phyloP scores from a whole-genome alignment of 1,140 invertebrate genomes.

The Zaprionus nigranus region DNA sequence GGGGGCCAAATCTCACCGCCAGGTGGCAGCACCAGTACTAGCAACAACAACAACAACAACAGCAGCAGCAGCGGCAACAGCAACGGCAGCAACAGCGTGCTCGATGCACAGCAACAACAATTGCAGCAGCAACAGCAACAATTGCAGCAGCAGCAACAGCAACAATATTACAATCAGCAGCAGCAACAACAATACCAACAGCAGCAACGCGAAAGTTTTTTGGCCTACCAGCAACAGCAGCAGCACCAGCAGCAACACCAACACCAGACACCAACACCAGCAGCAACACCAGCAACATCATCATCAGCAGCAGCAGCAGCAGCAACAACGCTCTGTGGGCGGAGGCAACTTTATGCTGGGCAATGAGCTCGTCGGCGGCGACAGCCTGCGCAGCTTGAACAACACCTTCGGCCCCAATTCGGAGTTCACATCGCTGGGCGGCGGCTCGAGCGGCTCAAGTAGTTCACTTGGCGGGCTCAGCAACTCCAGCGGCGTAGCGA shows the following conservation, averaged over 20 bases:
- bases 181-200: slow-evolving; percentile 72
- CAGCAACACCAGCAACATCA: slow-evolving; percentile 55
- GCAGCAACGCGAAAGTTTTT: slow-evolving; percentile 63
- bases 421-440: slow-evolving; percentile 73
- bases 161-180: slow-evolving; percentile 64
- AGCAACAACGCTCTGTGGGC: slow-evolving; percentile 51
- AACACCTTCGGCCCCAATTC: slow-evolving; percentile 82
- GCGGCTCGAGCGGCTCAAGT: slow-evolving; percentile 37
- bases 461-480: slow-evolving; percentile 56
- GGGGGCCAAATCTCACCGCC: slow-evolving; percentile 84
- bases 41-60: slow-evolving; percentile 50
- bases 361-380: slow-evolving; percentile 77
- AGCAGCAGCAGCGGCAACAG: slow-evolving; percentile 50
- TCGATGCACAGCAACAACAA: slow-evolving; percentile 68
- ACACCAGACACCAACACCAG: slow-evolving; percentile 57
- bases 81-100: slow-evolving; percentile 53
- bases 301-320: slow-evolving; percentile 56
- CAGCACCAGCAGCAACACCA: slow-evolving; percentile 43
- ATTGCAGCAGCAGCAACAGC: slow-evolving; percentile 55
- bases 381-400: slow-evolving; percentile 81
- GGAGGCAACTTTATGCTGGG: slow-evolving; percentile 72
- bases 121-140: slow-evolving; percentile 58
- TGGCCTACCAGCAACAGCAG: slow-evolving; percentile 64
- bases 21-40: slow-evolving; percentile 71
- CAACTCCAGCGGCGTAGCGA: slow-evolving; percentile 66